A percentile compares a stretch with the other conserved stretches of the same genome.
phyloP scores from a whole-genome alignment of 2,888 invertebrate genomes.

The Agrochola macilenta region DNA sequence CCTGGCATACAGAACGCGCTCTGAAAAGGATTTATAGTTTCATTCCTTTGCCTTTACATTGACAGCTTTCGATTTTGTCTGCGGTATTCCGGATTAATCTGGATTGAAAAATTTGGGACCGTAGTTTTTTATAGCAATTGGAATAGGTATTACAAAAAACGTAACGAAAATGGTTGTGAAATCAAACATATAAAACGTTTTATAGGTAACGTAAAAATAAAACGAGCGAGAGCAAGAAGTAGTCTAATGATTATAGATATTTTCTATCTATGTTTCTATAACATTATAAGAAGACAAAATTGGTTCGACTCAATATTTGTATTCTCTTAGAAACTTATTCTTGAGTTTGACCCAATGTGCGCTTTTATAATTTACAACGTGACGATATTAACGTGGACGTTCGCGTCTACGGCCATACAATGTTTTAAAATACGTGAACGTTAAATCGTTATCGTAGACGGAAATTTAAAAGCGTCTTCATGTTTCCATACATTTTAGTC shows the following conservation, averaged over 20 bases:
- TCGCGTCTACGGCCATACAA: too few species aligned
- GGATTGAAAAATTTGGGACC: background rate
- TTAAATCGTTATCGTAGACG: too few species aligned
- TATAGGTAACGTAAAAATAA: background rate
- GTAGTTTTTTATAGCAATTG: background rate
- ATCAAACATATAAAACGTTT: background rate
- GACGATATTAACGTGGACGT: too few species aligned
- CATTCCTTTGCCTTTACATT: conserved; percentile 55
- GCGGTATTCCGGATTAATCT: conserved; percentile 23
- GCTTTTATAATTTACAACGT: too few species aligned
- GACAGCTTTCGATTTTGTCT: conserved; percentile 51
- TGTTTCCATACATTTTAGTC: too few species aligned
- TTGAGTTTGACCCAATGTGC: background rate
- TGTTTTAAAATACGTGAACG: too few species aligned
- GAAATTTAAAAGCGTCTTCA: too few species aligned
- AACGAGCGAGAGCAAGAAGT: background rate
- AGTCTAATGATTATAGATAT: background rate
- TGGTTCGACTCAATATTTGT: background rate
- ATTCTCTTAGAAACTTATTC: background rate
- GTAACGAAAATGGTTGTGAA: background rate
- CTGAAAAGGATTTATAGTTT: conserved; percentile 82
- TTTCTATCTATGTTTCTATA: too few species aligned
- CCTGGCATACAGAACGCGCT: conserved; percentile 91
- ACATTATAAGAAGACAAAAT: background rate
- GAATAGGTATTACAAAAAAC: background rate